Evolutionary conservation across 2,797 vertebrate species (phyloP), one percentile per base, ranked within the genome.

Genomic region (Sebastes hubbsi): DNA sequence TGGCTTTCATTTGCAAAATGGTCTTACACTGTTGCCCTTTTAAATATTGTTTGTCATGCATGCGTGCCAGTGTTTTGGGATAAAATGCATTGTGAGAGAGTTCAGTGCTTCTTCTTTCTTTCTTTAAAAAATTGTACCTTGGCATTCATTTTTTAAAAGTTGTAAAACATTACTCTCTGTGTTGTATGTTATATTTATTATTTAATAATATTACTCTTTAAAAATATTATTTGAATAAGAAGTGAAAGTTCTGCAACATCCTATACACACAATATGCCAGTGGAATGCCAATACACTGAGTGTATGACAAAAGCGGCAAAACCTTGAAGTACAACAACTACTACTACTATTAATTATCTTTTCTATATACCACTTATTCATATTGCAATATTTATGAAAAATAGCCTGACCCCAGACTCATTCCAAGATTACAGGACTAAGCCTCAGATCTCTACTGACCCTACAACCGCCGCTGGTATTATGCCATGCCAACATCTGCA

Each of bases 1-100:
- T 75, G 71, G 75, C 69, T 87, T 91, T 74, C 72, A 75, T 78
- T 83, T 69, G 16, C 56, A 18, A 34, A 49, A 61, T 71, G 55
- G 10, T 64, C n/a, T 56, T 61, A 13, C 29, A 52, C 60, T 49
- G 9, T 70, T 7, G 29, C 22, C 69, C 32, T 12, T 20, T 36
- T 64, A 60, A 85, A 82, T 42, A 42, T 61, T 6, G 65, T 74
- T 68, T 83, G 72, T 85, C 85, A 82, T 5, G 46, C 78, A 78
- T 78, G 30, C 65, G 73, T 29, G 24, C 62, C 32, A 30, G 16
- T 42, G 38, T 42, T 42, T 42, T 42, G 38, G 38, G 38, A 16
- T 42, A 5, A 38, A 60, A 64, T 11, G 24, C 29, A 34, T 2
- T 24, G 27, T 25, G 30, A 63, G 25, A 46, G 25, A 20, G 2